Conservation (phyloP, 53 echinoderm and acorn worm species). For the Apostichopus leukothele region DNA sequence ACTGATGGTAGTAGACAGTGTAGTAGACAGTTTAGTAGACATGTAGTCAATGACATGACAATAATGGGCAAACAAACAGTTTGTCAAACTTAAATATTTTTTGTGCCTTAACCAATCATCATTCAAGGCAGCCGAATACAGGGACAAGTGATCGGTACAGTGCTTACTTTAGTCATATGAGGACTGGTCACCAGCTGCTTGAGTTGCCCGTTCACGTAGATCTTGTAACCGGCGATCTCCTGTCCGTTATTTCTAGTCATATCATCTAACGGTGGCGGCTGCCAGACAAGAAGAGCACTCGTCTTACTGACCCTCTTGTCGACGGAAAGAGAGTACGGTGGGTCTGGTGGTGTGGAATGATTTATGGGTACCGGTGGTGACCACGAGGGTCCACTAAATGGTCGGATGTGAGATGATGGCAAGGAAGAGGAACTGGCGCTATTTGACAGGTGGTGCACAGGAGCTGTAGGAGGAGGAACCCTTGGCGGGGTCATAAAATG, state of each 20-base stretch:
- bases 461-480: background rate
- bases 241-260: constrained; percentile 73
- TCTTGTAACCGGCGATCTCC: constrained; percentile 87
- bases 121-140: too few relatives aligned
- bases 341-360: constrained; percentile 52
- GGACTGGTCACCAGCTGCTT: constrained; percentile 91
- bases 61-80: too few relatives aligned
- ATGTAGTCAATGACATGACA: too few relatives aligned
- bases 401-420: constrained; percentile 12
- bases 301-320: constrained; percentile 74
- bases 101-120: too few relatives aligned
- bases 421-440: constrained; percentile 28
- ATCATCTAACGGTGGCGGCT: constrained; percentile 73
- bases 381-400: background rate
- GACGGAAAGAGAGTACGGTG: constrained; percentile 69
- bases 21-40: too few relatives aligned
- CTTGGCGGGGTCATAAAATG: background rate
- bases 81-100: too few relatives aligned
- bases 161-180: constrained; percentile 83
- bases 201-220: constrained; percentile 82
- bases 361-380: background rate
- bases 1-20: too few relatives aligned
- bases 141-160: background rate
- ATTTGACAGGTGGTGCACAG: constrained; percentile 1
- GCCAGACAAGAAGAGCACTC: constrained; percentile 84